Evolutionary conservation across 1,140 invertebrate genomes (phyloP).

Genomic region (Monomorium pharaonis): DNA sequence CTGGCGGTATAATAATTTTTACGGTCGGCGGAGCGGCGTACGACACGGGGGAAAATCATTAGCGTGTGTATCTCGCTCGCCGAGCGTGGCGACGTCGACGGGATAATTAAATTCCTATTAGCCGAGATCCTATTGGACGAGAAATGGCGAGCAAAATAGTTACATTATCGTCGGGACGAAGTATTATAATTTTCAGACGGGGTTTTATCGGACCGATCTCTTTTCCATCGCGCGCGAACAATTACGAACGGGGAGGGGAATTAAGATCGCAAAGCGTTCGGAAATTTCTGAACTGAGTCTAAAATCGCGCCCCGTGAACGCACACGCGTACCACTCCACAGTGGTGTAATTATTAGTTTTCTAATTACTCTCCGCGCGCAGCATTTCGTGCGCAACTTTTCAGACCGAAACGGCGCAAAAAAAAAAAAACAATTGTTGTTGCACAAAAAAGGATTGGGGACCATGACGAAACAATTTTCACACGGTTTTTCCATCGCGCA

Average conservation of each 20-base stretch:
- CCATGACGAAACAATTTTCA: background rate
- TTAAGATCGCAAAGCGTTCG: background rate
- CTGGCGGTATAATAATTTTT: constrained; percentile 53
- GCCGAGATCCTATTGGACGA: background rate
- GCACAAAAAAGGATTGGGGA: background rate
- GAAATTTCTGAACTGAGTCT: background rate
- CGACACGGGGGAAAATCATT: constrained; percentile 38
- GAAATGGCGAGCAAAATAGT: constrained; percentile 5
- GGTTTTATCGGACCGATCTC: background rate
- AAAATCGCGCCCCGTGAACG: constrained; percentile 7
- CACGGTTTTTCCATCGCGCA: background rate
- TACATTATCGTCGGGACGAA: background rate
- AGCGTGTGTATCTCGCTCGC: constrained; percentile 22
- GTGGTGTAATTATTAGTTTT: background rate
- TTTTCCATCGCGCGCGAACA: background rate
- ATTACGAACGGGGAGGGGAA: too few relatives aligned
- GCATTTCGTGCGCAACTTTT: constrained; percentile 23
- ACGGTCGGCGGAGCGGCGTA: constrained; percentile 14
- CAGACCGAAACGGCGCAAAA: constrained; percentile 22
- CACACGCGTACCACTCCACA: background rate
- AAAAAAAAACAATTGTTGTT: constrained; percentile 15
- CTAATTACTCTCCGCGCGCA: constrained; percentile 28
- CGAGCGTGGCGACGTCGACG: constrained; percentile 31
- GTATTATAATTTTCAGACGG: background rate
- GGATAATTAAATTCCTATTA: constrained; percentile 56